Conservation (phyloP, 2,888 invertebrate genomes). For the Himalopsyche tibetana region DNA sequence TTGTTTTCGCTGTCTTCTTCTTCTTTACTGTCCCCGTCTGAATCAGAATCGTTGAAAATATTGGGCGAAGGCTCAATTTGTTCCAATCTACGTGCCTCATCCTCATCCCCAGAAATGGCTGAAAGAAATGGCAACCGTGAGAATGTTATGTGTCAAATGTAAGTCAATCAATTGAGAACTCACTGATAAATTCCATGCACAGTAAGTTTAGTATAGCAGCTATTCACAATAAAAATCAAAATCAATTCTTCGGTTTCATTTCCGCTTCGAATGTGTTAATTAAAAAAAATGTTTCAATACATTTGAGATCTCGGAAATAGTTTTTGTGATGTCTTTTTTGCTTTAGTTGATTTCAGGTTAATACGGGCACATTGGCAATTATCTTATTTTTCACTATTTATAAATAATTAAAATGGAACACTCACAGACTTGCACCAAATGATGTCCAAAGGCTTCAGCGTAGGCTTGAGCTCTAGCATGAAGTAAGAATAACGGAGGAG, state of each 20-base stretch:
- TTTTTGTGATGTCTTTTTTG: no score
- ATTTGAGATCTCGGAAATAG: no score
- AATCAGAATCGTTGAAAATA: conserved; percentile 82
- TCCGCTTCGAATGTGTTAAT: no score
- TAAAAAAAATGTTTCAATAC: no score
- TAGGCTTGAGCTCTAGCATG: conserved; percentile 91
- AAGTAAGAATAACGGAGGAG: conserved; percentile 89
- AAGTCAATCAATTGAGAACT: no score
- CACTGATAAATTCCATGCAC: no score
- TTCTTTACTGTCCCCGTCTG: conserved; percentile 80
- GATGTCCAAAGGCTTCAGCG: conserved; percentile 84
- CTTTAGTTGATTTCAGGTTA: no score
- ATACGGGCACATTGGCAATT: no score
- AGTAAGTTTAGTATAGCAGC: no score
- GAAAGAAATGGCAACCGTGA: conserved; percentile 67
- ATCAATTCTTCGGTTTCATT: no score
- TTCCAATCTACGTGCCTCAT: conserved; percentile 81
- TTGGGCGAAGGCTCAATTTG: conserved; percentile 76
- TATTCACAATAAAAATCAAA: no score
- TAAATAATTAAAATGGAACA: conserved; percentile 43
- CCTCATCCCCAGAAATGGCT: conserved; percentile 82
- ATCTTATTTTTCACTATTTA: conserved; percentile 33
- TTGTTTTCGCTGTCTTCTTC: conserved; percentile 78
- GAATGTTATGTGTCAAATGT: no score
- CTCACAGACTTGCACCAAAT: conserved; percentile 73